Conservation (phyloP, 2,113 vertebrate genomes). For the Psittacula cyanocephala region DNA sequence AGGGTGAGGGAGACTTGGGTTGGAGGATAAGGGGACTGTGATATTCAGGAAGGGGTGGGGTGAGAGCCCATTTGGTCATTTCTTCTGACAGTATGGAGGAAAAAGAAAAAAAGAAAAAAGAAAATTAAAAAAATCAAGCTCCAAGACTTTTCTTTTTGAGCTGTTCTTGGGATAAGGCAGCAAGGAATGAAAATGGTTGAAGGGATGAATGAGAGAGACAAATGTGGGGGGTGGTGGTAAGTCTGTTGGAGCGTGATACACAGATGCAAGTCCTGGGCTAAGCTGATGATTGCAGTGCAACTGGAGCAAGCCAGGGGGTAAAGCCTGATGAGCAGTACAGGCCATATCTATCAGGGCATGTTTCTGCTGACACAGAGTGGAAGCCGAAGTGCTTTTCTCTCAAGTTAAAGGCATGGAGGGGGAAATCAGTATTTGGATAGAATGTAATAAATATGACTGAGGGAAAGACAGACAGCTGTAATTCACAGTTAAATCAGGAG, state of each 20-base stretch:
- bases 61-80: background rate
- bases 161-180: background rate
- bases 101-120: background rate
- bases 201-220: background rate
- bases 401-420: fast-evolving
- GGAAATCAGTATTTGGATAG: background rate
- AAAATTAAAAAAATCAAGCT: background rate
- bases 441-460: background rate
- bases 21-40: background rate
- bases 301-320: background rate
- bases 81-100: background rate
- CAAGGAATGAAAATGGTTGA: background rate
- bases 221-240: fast-evolving
- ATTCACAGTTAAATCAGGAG: background rate
- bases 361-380: background rate
- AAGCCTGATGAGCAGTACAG: background rate
- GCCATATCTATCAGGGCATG: background rate
- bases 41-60: background rate
- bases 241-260: background rate
- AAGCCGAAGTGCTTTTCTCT: background rate
- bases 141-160: background rate
- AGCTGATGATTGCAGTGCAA: background rate
- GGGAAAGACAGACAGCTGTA: background rate
- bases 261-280: background rate
- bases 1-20: fast-evolving